Base-by-base conservation (phyloP, 2,888 invertebrate species). In the Sipha maydis region DNA sequence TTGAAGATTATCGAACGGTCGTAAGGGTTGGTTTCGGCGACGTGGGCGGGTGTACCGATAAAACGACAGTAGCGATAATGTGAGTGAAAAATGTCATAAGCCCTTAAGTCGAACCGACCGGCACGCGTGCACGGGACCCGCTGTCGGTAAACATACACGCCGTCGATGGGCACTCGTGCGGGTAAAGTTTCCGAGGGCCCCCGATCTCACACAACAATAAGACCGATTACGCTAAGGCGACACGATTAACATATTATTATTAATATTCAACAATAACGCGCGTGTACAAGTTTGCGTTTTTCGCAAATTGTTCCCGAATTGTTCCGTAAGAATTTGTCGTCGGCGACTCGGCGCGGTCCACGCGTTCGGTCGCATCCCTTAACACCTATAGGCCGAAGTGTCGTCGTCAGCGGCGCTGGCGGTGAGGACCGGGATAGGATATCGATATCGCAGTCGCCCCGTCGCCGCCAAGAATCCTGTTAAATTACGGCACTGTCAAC, bases 401-500 rank as follows among this genome's bases (percentile, higher is more conserved):
- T 19, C 19, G 19, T 19, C 61, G 61, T 3, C 21, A 11, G 48
- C 21, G 61, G 61, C 21, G 25, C 56, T 21, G 56, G 17, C 3
- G 5, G 19, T 17, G 61, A 25, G 2, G 25, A 4, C 21, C 21
- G 61, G 21, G 61, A 61, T 5, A 1, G 7, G 41, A 28, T 76
- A 31, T 79, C 34, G 56, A 31, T n/a, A 48, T 38, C 31, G 77
- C 14, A 11, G 31, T 34, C 56, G 31, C 31, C 61, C 7, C 28
- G 48, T 48, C 56, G 21, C 31, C 61, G 19, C 28, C 41, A 82
- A 83, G 73, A 73, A 73, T 83, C 25, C 56, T 54, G 54, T 83
- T 83, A 54, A 71, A 83, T 83, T 83, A 83, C 34, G 34, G 4
- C 73, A 83, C 34, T 73, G 83, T 83, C 83, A 83, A 83, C 83